Evolutionary conservation across 2,888 invertebrate genomes (phyloP), one percentile per base, ranked within the genome.

Genomic region (Macaria notata): DNA sequence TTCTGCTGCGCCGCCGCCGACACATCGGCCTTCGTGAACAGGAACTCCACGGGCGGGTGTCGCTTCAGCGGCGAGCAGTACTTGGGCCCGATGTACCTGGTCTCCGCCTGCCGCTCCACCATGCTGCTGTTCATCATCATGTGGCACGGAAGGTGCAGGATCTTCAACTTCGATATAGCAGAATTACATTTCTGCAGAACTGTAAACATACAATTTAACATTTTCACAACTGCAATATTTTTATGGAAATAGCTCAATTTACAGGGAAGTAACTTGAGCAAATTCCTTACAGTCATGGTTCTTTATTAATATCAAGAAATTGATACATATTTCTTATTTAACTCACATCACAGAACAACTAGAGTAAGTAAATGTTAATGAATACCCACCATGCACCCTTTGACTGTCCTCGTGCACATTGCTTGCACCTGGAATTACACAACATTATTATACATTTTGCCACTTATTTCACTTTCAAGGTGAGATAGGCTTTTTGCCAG

Each of bases 41-140:
- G 76, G 69, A 88, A 89, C 58, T 88, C 83, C 9, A 84, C 71
- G 3, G 73, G 61, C 1, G 73, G 73, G 64, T 86, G 84, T 59
- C 88, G 82, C 75, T 91, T 91, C 72, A 91, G 72, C 6, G 91
- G 91, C 9, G 90, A 91, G 68, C 84, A 83, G 70, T 71, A 88
- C 68, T 83, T 83, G 1, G 82, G 78, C 9, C 71, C 64, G 48
- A 85, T 66, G 49, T 72, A 67, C 63, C 85, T 84, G 8, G 63
- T 69, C 45, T 84, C 84, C 9, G 19, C 44, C 29, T 50, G 41
- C 2, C 63, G 57, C 41, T 72, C 77, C 19, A 77, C 59, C 48
- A 79, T 68, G 36, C 64, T 70, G 63, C 78, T 78, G 65, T 81
- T 79, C 68, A 90, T 79, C 55, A 81, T 56, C 65, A 90, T 75